Percentiles rank a stretch among this genome's conserved stretches.
phyloP scores from a whole-genome alignment of 2,113 vertebrate genomes.

The Lasiurus borealis region DNA sequence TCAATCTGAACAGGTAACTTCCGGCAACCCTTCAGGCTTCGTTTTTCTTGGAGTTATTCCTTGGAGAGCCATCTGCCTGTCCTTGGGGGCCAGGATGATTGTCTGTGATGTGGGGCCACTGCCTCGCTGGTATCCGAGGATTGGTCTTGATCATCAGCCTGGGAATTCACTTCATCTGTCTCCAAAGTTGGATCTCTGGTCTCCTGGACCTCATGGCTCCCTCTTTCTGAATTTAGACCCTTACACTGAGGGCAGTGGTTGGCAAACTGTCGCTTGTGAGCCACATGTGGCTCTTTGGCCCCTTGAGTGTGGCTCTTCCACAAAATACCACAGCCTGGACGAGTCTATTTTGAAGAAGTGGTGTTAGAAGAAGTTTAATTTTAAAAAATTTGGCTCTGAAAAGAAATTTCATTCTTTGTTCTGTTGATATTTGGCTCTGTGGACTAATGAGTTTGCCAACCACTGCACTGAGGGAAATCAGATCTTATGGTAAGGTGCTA shows the following conservation, averaged over 20 bases:
- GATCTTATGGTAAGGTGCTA: not conserved
- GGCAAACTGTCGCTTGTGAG: no score
- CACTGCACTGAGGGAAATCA: no score
- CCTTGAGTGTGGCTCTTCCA: no score
- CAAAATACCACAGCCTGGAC: no score
- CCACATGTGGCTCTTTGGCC: no score
- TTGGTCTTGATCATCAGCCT: slow-evolving; percentile 34
- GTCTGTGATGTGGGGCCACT: slow-evolving; percentile 3
- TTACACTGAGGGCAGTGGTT: not conserved
- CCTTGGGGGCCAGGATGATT: slow-evolving; percentile 21
- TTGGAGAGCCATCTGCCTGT: slow-evolving; percentile 14
- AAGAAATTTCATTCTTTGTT: no score
- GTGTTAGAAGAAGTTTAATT: no score
- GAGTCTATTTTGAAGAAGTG: no score
- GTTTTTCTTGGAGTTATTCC: slow-evolving; percentile 16
- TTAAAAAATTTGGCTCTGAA: no score
- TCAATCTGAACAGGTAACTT: not conserved
- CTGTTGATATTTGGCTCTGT: no score
- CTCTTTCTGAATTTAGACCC: not conserved
- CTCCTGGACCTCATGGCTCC: not conserved
- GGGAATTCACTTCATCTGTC: not conserved
- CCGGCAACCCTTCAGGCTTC: not conserved
- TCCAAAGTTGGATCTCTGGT: not conserved
- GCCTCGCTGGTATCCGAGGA: not conserved
- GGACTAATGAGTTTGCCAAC: no score